These are phyloP conservation scores for Omphaloscelis lunosa DNA, from an alignment of 2,888 invertebrate species.

Conservation along the genomic window DNA sequence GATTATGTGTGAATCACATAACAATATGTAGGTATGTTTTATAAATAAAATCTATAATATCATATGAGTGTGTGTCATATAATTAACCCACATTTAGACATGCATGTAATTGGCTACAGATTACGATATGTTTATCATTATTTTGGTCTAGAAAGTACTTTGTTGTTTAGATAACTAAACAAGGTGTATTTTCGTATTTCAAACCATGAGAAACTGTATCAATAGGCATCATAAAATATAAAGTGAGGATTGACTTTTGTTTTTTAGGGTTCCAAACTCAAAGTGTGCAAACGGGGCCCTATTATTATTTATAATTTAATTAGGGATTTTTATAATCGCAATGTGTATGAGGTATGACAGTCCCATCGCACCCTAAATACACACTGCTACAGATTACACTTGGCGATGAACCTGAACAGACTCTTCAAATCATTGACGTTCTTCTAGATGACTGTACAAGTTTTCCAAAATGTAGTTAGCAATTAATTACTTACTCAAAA, in stretches of 20 bases:
- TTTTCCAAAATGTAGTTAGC: neutral
- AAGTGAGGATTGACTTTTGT: neutral
- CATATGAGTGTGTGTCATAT: neutral
- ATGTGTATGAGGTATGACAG: too few relatives aligned
- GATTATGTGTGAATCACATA: constrained; percentile 1
- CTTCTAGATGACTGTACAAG: neutral
- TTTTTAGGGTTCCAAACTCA: too few relatives aligned
- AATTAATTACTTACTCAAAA: neutral
- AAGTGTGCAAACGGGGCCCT: neutral
- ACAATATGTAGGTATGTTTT: neutral
- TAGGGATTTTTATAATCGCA: neutral
- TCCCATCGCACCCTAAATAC: neutral
- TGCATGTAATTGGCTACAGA: constrained; percentile 21
- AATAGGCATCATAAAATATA: neutral
- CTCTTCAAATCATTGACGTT: neutral
- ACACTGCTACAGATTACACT: neutral
- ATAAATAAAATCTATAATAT: constrained; percentile 14
- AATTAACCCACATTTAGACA: constrained; percentile 42
- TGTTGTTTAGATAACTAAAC: neutral
- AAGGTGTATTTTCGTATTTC: neutral
- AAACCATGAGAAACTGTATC: neutral
- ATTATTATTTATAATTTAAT: too few relatives aligned
- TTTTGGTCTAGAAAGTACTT: constrained; percentile 31
- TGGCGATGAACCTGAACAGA: neutral
- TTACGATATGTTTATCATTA: constrained; percentile 15